Evolutionary conservation across 92 coral and sea anemone species (phyloP), one percentile per base, ranked within the genome.

Genomic region (Porites divaricata): DNA sequence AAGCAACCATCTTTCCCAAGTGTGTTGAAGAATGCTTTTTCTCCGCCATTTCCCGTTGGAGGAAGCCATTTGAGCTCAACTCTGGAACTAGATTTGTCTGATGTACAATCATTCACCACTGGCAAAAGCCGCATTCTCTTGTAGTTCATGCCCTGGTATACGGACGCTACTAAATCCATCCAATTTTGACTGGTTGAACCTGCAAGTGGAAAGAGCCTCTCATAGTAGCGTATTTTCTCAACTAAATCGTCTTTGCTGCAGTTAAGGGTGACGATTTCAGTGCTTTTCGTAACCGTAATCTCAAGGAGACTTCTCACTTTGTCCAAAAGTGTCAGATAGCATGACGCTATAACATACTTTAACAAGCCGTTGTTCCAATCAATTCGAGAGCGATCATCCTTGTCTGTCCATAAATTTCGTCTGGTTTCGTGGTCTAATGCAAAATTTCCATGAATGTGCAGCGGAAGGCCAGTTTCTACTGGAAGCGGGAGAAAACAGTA

Each of bases 401-500:
- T 57, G 62, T 68, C 84, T 28, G 70, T 68, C 87, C 90, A 79
- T 68, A 92, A 81, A 45, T 68, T 78, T 69, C 95, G 16, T 53
- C 95, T 80, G 41, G 91, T 89, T 66, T 89, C 95, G 51, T 92
- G 95, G 57, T 89, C 90, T 24, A 85, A 54, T 23, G 86, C 89
- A 95, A 95, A 95, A 59, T 95, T 95, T 0, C 98, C 98, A 83
- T 95, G 93, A 59, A 95, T 79, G 56, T 89, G 95, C 51, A 93
- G 91, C 23, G 97, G 98, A 11, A 95, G 91, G 48, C 80, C 74
- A 9, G 98, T 93, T 51, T 86, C 58, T 24, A 78, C 17, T 8
- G 98, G 95, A 11, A 95, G 94, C 2, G 98, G 98, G 75, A 95
- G 93, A 41, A 95, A 95, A n/a, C 98, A 95, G 80, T 83, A 95